Evolutionary conservation across 2,797 vertebrate genomes (phyloP), one percentile per base, ranked within the genome.

Genomic region (Steatocranus sp.): DNA sequence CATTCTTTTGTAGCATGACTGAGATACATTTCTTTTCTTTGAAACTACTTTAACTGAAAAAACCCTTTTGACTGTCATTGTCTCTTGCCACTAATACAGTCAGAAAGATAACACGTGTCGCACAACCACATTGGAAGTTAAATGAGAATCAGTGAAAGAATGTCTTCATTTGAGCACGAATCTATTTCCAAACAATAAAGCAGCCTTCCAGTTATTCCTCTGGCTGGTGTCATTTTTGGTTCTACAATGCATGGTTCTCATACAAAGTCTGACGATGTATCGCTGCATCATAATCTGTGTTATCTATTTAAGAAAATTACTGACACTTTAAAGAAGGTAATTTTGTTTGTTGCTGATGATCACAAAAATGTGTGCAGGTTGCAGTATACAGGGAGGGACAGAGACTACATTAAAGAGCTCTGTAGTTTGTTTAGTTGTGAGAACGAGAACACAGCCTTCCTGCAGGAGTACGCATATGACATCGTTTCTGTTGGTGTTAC

Each of bases 171-270:
- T 96, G 95, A 97, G 96, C 96, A 96, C 95, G 96, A 96, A 96
- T 90, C 95, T 96, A 96, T 96, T 97, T 96, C 96, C 96, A 96
- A 96, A 96, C 95, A 97, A 97, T 97, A 97, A 97, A 97, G 95
- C 96, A 97, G 96, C 96, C 96, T 96, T 97, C 96, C 96, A 96
- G 95, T 96, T 96, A 96, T 84, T 88, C 83, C 85, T 94, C 86
- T 87, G 90, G 63, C 92, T 94, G 89, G 79, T 94, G 93, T 95
- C 90, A 17, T 96, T 93, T 90, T 94, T 95, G 84, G 81, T 79
- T 68, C 11, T 14, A 76, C 63, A 34, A 49, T 77, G 11, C 82
- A 82, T 81, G 78, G 74, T 30, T 78, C 25, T 50, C 58, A 75
- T 23, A 51, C 38, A 46, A 68, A 43, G 14, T 70, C 41, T 27